Percentiles rank a stretch among this genome's conserved stretches.
These are phyloP conservation scores for Callospermophilus lateralis DNA, from an alignment of 2,113 vertebrate genomes.

Conservation along the genomic window DNA sequence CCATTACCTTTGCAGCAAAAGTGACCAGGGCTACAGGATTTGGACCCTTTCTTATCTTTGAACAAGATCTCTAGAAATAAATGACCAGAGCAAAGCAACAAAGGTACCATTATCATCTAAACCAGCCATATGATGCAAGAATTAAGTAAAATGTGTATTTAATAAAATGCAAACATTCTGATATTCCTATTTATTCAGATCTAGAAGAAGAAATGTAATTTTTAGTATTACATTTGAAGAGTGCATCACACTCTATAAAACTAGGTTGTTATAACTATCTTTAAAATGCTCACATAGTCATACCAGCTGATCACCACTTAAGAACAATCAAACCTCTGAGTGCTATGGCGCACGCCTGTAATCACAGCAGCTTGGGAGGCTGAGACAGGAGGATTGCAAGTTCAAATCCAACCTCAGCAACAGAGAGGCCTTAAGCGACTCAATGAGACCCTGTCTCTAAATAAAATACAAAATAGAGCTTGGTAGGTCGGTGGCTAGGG, in stretches of 20 bases:
- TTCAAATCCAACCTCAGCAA: too few species aligned
- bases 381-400: too few species aligned
- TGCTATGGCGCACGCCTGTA: too few species aligned
- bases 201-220: slow-evolving; percentile 19
- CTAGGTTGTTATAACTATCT: background rate
- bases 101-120: slow-evolving; percentile 42
- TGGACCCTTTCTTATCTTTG: background rate
- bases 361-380: too few species aligned
- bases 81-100: slow-evolving; percentile 9
- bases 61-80: slow-evolving; percentile 28
- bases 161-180: background rate
- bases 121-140: background rate
- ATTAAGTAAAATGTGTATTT: slow-evolving; percentile 43
- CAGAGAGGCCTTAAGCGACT: too few species aligned
- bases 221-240: background rate
- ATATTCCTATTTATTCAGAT: background rate
- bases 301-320: background rate
- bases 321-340: background rate
- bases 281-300: slow-evolving; percentile 16
- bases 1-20: background rate
- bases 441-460: too few species aligned
- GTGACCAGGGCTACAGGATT: background rate
- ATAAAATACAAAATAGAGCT: too few species aligned
- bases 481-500: too few species aligned
- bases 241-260: background rate